Percentiles rank a stretch among this genome's conserved stretches.
Evolutionary conservation across 2,888 invertebrate species (phyloP).

Genomic region (Andrena trimmerana): DNA sequence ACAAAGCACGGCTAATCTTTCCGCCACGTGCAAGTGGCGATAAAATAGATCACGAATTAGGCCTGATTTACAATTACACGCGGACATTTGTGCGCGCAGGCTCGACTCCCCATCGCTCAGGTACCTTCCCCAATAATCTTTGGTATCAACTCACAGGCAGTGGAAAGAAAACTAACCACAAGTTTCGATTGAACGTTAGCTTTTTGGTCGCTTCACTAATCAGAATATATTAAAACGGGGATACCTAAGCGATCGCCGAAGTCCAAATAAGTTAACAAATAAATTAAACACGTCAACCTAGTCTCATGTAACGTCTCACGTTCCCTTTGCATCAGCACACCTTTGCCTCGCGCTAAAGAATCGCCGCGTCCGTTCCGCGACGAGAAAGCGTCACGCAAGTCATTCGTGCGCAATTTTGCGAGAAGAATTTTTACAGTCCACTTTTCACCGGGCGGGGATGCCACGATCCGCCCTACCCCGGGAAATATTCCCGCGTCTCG

Average conservation of each 20-base stretch:
- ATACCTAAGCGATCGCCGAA: conserved; percentile 8
- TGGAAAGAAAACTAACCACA: neutral
- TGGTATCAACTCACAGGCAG: conserved; percentile 27
- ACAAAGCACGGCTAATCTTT: neutral
- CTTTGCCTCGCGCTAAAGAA: neutral
- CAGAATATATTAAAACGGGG: conserved; percentile 1
- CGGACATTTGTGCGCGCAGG: conserved; percentile 27
- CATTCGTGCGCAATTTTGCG: neutral
- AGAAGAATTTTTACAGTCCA: conserved; percentile 32
- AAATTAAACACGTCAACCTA: conserved; percentile 1
- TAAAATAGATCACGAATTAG: conserved; percentile 26
- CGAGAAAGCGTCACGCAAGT: neutral
- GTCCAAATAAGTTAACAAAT: neutral
- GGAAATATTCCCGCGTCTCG: conserved; percentile 25
- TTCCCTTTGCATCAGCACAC: neutral
- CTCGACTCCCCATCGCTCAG: conserved; percentile 6
- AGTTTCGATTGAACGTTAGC: neutral
- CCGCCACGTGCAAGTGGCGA: neutral
- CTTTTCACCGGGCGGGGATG: neutral
- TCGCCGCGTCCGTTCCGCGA: neutral
- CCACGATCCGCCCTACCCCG: neutral
- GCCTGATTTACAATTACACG: conserved; percentile 33
- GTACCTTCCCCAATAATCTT: conserved; percentile 26
- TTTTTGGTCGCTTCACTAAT: neutral
- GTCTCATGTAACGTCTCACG: neutral